phyloP scores from a whole-genome alignment of 2,888 invertebrate genomes.

The Diaprepes abbreviatus region DNA sequence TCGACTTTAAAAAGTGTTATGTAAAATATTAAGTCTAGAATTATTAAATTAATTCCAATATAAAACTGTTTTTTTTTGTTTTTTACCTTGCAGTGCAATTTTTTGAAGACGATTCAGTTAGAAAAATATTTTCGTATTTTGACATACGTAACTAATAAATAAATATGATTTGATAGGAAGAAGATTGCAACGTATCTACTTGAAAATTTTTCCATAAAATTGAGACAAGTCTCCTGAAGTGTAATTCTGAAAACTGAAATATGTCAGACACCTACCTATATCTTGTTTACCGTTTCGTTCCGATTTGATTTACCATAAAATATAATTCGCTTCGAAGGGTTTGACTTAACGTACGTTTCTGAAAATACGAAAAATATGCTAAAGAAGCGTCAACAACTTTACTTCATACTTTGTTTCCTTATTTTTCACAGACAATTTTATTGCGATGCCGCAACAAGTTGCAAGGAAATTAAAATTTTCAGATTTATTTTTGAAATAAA shows the following conservation, averaged over 20 bases:
- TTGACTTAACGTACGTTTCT: conserved; percentile 34
- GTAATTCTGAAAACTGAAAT: conserved; percentile 9
- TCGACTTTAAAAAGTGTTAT: no score
- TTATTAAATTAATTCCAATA: no score
- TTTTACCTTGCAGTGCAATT: no score
- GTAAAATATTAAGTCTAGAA: no score
- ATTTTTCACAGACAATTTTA: conserved; percentile 52
- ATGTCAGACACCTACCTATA: background rate
- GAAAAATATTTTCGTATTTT: no score
- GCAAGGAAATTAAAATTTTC: conserved; percentile 34
- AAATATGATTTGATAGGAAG: no score
- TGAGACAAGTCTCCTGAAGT: background rate
- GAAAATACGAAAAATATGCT: conserved; percentile 45
- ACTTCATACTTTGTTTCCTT: conserved; percentile 56
- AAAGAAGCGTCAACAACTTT: conserved; percentile 47
- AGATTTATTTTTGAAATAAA: no score
- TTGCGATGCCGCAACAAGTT: conserved; percentile 51
- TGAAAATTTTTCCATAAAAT: no score
- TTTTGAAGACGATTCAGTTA: no score
- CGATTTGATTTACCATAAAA: conserved; percentile 54
- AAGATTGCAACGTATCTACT: no score
- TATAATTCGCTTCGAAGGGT: conserved; percentile 52
- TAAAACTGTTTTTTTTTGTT: no score
- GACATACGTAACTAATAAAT: no score
- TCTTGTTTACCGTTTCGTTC: conserved; percentile 13